Evolutionary conservation across 2,888 invertebrate genomes (phyloP).

Genomic region (Eremobia ochroleuca): DNA sequence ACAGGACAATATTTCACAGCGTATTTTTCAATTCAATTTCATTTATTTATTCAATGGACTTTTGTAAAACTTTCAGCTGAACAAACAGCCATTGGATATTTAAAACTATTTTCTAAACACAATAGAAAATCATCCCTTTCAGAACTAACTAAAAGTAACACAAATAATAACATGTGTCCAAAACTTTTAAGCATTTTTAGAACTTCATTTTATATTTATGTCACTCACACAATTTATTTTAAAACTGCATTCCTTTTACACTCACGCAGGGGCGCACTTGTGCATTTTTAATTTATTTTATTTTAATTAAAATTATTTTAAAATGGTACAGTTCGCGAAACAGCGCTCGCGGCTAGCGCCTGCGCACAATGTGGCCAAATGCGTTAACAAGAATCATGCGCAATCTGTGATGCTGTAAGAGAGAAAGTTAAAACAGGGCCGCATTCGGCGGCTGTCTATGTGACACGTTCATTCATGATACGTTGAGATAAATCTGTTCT

Average conservation of each 20-base stretch:
- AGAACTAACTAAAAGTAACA: constrained; percentile 18
- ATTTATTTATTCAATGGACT: constrained; percentile 24
- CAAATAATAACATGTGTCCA: constrained; percentile 28
- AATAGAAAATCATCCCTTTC: constrained; percentile 18
- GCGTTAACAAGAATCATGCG: constrained; percentile 80
- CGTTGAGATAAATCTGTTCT: constrained; percentile 16
- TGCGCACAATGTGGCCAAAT: constrained; percentile 77
- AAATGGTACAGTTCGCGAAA: constrained; percentile 66
- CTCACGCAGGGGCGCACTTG: constrained; percentile 72
- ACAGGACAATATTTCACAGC: background rate
- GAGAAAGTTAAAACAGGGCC: constrained; percentile 86
- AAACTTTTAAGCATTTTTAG: constrained; percentile 41
- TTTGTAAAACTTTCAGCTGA: constrained; percentile 17
- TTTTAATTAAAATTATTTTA: constrained; percentile 46
- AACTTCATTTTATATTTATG: constrained; percentile 20
- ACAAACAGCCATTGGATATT: constrained; percentile 4
- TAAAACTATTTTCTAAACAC: constrained; percentile 15
- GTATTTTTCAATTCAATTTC: constrained; percentile 7
- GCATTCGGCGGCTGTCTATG: constrained; percentile 66
- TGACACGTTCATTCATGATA: constrained; percentile 60
- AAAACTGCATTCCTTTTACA: constrained; percentile 67
- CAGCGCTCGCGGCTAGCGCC: constrained; percentile 72
- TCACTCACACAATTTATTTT: constrained; percentile 55
- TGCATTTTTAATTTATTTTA: constrained; percentile 62
- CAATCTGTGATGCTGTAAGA: constrained; percentile 87